Percentiles rank a stretch among this genome's conserved stretches.
Evolutionary conservation across 1,140 invertebrate species (phyloP).

Genomic region (Drosophila paulistorum): DNA sequence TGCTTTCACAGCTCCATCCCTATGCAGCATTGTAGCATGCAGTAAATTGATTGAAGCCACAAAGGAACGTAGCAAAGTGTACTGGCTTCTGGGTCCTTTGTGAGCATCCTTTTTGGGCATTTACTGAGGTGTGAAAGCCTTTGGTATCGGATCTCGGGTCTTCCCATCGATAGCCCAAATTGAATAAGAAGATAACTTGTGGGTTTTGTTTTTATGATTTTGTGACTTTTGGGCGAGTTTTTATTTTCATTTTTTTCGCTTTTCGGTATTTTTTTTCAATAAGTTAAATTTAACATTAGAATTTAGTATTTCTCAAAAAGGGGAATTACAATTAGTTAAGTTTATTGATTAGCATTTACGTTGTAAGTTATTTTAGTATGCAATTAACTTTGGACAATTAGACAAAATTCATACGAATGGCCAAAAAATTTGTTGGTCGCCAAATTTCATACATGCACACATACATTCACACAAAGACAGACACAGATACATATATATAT

Average conservation of each 20-base stretch:
- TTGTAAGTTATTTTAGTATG: constrained; percentile 30
- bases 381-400: constrained; percentile 60
- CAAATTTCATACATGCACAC: constrained; percentile 27
- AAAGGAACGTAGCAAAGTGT: background rate
- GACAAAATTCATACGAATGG: constrained; percentile 44
- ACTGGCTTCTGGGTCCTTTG: background rate
- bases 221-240: constrained; percentile 55
- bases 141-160: constrained; percentile 28
- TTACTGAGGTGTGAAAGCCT: constrained; percentile 43
- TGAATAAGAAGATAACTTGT: constrained; percentile 10
- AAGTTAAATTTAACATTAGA: constrained; percentile 76
- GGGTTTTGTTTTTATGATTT: constrained; percentile 30
- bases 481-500: background rate
- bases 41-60: constrained; percentile 19
- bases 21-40: background rate
- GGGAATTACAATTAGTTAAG: constrained; percentile 45
- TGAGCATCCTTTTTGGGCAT: background rate
- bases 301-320: constrained; percentile 28
- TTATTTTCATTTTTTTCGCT: constrained; percentile 39
- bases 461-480: constrained; percentile 25
- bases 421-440: background rate
- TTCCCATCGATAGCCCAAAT: constrained; percentile 35
- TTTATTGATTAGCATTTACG: constrained; percentile 25
- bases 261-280: constrained; percentile 49
- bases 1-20: background rate